A percentile compares a stretch with the other conserved stretches of the same genome.
Conservation (phyloP, 2,888 invertebrate species). For the Caenorhabditis macrosperma region DNA sequence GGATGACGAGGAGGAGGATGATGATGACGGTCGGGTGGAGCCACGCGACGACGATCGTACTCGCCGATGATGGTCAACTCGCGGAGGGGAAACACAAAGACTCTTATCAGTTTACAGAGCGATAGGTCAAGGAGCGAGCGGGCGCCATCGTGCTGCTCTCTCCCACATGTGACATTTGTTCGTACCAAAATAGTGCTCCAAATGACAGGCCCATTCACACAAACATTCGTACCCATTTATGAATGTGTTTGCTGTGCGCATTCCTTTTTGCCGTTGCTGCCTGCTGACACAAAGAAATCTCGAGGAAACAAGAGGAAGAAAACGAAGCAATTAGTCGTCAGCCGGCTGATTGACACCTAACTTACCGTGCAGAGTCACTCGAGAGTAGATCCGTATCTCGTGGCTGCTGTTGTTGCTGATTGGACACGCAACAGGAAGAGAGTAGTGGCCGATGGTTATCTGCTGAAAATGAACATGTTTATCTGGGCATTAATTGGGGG, state of each 20-base stretch:
- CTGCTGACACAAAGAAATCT: not conserved
- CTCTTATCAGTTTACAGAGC: constrained; percentile 35
- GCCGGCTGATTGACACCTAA: constrained; percentile 8
- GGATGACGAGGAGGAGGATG: no score
- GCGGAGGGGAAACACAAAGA: not conserved
- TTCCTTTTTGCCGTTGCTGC: not conserved
- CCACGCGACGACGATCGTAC: constrained; percentile 14
- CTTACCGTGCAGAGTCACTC: not conserved
- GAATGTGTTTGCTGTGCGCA: constrained; percentile 5
- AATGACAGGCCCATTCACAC: constrained; percentile 2
- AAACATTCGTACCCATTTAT: constrained; percentile 4
- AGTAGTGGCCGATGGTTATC: constrained; percentile 31
- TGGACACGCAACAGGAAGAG: not conserved
- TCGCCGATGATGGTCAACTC: constrained; percentile 30
- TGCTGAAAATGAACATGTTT: constrained; percentile 51
- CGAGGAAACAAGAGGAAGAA: not conserved
- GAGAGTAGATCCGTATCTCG: constrained; percentile 5
- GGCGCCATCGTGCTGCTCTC: constrained; percentile 20
- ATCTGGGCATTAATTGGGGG: constrained; percentile 9
- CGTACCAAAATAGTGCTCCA: constrained; percentile 18
- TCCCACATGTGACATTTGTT: constrained; percentile 31
- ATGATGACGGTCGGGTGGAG: not conserved
- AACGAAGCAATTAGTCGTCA: not conserved
- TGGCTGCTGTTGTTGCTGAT: constrained; percentile 15
- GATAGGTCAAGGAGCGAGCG: constrained; percentile 38